A percentile compares a stretch with the other conserved stretches of the same genome.
Conservation (phyloP, 2,888 invertebrate genomes). For the Argyresthia albistria region DNA sequence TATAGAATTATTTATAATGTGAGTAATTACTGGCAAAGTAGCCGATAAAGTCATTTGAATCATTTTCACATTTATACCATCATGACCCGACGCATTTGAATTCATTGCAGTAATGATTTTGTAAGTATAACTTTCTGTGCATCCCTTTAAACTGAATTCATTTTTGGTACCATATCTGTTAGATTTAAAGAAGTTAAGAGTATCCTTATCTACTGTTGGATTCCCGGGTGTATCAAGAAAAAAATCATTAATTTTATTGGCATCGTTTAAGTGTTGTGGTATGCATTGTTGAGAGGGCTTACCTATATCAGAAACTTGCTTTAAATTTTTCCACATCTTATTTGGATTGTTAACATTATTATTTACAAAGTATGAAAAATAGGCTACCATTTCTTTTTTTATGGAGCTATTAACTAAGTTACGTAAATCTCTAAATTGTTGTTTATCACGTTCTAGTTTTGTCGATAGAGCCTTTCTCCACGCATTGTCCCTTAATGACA, state of each 20-base stretch:
- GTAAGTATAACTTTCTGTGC: background rate
- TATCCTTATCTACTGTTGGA: background rate
- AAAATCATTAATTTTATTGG: background rate
- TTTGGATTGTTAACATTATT: conserved; percentile 1
- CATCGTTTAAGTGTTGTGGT: background rate
- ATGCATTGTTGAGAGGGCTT: background rate
- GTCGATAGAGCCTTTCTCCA: background rate
- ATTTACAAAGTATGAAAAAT: background rate
- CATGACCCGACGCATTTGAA: background rate
- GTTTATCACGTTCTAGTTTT: background rate
- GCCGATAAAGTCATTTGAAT: background rate
- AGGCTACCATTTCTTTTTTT: background rate
- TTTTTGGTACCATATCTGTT: background rate
- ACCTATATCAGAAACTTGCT: background rate
- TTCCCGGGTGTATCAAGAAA: background rate
- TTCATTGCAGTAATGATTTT: background rate
- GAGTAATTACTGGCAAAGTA: background rate
- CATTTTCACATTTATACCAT: background rate
- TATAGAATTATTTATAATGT: background rate
- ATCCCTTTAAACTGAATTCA: background rate
- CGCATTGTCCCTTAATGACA: background rate
- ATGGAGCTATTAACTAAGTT: conserved; percentile 1
- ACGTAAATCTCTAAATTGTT: background rate
- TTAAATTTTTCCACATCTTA: background rate
- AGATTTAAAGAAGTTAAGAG: background rate